These are phyloP conservation scores for Tenthredo livida DNA, from an alignment of 2,888 invertebrate genomes.

Conservation along the genomic window DNA sequence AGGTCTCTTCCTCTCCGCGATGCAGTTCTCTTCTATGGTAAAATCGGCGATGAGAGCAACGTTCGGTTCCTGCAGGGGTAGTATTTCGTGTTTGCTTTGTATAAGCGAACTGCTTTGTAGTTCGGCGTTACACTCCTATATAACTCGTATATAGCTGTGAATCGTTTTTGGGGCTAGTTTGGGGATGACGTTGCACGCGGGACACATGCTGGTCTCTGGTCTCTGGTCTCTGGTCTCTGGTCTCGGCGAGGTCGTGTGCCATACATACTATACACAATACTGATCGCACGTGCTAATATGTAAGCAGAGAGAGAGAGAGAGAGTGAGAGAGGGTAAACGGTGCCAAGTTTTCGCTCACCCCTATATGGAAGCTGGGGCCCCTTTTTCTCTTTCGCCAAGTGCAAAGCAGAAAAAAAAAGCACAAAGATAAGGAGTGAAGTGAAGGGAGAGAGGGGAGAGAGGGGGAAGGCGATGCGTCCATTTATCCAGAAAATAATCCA, in stretches of 20 bases:
- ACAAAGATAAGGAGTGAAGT: neutral
- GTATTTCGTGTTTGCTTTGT: conserved; percentile 50
- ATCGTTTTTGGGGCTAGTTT: conserved; percentile 9
- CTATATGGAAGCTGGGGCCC: neutral
- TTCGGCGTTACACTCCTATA: neutral
- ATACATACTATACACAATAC: neutral
- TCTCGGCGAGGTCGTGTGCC: neutral
- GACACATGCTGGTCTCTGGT: conserved; percentile 4
- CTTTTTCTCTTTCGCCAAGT: neutral
- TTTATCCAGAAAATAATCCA: conserved; percentile 77
- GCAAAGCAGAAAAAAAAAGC: neutral
- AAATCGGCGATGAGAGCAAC: neutral
- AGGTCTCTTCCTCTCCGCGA: neutral
- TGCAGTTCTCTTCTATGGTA: neutral
- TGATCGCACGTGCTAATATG: conserved; percentile 21
- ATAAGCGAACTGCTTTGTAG: conserved; percentile 21
- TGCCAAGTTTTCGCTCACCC: conserved; percentile 32
- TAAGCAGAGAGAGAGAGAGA: neutral
- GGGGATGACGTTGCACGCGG: conserved; percentile 20
- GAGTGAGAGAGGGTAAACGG: neutral
- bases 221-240: neutral
- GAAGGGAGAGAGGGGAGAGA: neutral
- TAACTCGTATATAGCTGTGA: neutral
- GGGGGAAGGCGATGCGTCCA: conserved; percentile 64
- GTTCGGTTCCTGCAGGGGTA: neutral